A percentile compares a stretch with the other conserved stretches of the same genome.
Evolutionary conservation across 2,113 vertebrate species (phyloP).

Genomic region (Oncorhynchus clarkii): DNA sequence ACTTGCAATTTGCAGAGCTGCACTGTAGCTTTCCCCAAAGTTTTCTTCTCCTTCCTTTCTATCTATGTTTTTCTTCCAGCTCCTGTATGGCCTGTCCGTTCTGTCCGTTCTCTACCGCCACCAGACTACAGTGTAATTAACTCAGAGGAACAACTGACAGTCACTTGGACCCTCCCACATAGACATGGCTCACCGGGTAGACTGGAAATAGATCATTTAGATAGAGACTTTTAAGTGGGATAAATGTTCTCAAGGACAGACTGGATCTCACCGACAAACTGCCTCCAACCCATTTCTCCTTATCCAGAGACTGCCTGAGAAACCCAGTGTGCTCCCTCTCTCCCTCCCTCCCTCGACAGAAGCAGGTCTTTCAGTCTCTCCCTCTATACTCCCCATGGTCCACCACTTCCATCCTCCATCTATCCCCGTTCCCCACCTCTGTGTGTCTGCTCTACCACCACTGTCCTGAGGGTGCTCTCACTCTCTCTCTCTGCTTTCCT

Average conservation of each 20-base stretch:
- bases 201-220: not conserved
- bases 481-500: constrained; percentile 34
- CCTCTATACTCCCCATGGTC: constrained; percentile 37
- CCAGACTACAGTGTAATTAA: not conserved
- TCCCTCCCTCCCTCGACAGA: constrained; percentile 57
- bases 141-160: constrained; percentile 51
- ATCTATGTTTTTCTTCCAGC: constrained; percentile 24
- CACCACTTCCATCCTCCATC: constrained; percentile 36
- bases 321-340: not conserved
- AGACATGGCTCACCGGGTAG: constrained; percentile 15
- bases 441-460: constrained; percentile 61
- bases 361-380: constrained; percentile 61
- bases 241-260: not conserved
- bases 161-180: constrained; percentile 42
- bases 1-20: constrained; percentile 68
- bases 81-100: too few relatives aligned
- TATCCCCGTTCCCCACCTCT: constrained; percentile 46
- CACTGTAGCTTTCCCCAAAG: constrained; percentile 63
- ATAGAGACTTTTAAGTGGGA: not conserved
- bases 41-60: constrained; percentile 59
- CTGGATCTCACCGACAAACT: too few relatives aligned
- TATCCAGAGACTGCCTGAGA: not conserved
- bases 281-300: not conserved
- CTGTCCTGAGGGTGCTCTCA: constrained; percentile 62
- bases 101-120: too few relatives aligned